phyloP scores from a whole-genome alignment of 2,888 invertebrate species.

The Luffia ferchaultella region DNA sequence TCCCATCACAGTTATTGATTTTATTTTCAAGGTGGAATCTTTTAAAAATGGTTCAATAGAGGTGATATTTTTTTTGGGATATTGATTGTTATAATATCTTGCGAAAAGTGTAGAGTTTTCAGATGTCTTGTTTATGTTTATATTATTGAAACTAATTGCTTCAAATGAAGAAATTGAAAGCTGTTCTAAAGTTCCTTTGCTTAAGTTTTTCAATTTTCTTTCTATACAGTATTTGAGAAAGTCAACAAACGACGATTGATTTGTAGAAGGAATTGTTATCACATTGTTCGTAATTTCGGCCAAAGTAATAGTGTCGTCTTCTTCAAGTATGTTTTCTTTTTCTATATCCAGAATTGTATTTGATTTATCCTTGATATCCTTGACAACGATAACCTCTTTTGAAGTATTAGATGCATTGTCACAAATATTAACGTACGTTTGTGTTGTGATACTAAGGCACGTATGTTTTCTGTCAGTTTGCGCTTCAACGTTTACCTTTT shows the following conservation, averaged over 20 bases:
- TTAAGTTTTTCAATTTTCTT: constrained; percentile 35
- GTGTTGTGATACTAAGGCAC: constrained; percentile 17
- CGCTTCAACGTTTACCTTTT: constrained; percentile 12
- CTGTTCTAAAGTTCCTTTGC: constrained; percentile 30
- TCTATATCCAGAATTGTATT: not conserved
- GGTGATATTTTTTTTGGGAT: too few species aligned
- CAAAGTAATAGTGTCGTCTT: constrained; percentile 10
- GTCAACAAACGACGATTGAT: constrained; percentile 30
- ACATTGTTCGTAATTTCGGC: constrained; percentile 3
- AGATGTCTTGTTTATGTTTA: not conserved
- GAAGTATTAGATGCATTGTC: not conserved
- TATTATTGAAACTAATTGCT: not conserved
- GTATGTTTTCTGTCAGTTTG: constrained; percentile 18
- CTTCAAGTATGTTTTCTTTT: not conserved
- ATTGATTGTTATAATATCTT: too few species aligned
- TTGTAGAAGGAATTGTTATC: constrained; percentile 10
- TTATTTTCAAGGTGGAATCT: not conserved
- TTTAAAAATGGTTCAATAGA: too few species aligned
- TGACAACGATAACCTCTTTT: too few species aligned
- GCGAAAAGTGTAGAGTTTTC: too few species aligned
- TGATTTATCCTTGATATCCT: not conserved
- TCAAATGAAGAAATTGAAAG: constrained; percentile 26
- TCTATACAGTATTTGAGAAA: constrained; percentile 31
- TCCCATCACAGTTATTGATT: not conserved
- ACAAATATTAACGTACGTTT: constrained; percentile 20